Conservation (phyloP, 2,797 vertebrate species). For the Craterocephalus amniculus region DNA sequence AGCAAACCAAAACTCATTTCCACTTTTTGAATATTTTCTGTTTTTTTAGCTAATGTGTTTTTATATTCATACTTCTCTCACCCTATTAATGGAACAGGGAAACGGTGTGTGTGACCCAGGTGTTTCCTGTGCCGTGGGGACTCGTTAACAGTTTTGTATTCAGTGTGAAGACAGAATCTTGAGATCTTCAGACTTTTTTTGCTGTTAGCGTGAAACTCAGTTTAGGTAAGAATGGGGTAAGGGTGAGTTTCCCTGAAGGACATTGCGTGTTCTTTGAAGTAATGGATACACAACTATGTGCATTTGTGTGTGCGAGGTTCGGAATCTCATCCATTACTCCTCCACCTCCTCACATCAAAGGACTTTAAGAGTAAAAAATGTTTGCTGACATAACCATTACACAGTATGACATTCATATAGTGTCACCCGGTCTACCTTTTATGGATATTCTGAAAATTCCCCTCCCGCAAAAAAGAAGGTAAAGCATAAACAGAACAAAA, state of each 20-base stretch:
- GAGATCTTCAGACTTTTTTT: background rate
- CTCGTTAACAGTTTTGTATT: background rate
- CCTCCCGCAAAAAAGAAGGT: slow-evolving; percentile 8
- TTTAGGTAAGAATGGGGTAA: background rate
- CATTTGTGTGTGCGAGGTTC: background rate
- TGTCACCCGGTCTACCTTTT: slow-evolving; percentile 23
- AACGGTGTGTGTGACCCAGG: background rate
- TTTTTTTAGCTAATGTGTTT: slow-evolving; percentile 21
- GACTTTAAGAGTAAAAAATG: slow-evolving; percentile 19
- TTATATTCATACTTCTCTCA: slow-evolving; percentile 26
- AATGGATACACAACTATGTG: background rate
- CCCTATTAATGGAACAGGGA: slow-evolving; percentile 34
- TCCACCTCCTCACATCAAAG: slow-evolving; percentile 68
- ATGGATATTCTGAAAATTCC: slow-evolving; percentile 20
- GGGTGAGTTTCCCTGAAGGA: slow-evolving; percentile 2
- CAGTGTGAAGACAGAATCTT: background rate
- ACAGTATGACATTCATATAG: background rate
- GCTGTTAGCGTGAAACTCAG: background rate
- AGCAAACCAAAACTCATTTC: slow-evolving; percentile 16
- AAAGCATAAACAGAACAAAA: background rate
- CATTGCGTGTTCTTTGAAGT: slow-evolving; percentile 11
- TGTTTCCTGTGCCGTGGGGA: background rate
- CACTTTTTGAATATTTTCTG: slow-evolving; percentile 8
- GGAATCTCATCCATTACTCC: slow-evolving; percentile 67
- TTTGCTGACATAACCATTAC: slow-evolving; percentile 22